A percentile compares a stretch with the other conserved stretches of the same genome.
phyloP scores from a whole-genome alignment of 2,113 vertebrate species.

The Chaenogobius annularis region DNA sequence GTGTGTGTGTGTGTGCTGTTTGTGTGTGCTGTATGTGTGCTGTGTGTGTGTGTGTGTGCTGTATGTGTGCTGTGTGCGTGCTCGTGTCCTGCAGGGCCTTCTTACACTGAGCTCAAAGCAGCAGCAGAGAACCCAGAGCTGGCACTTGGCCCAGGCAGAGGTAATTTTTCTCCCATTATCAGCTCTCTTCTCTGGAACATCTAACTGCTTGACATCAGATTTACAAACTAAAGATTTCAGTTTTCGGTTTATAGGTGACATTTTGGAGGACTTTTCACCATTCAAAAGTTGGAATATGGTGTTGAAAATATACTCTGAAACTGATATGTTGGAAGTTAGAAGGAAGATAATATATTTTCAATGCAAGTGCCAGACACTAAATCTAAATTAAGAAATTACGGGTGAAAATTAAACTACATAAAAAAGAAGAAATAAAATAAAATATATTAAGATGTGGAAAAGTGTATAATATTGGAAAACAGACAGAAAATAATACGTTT shows the following conservation, averaged over 20 bases:
- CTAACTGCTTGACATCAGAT: not conserved
- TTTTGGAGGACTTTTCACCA: not conserved
- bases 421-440: too few relatives aligned
- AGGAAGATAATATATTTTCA: too few relatives aligned
- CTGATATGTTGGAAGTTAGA: too few relatives aligned
- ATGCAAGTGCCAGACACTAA: too few relatives aligned
- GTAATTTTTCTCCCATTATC: constrained; percentile 15
- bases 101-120: constrained; percentile 47
- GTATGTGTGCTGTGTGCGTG: constrained; percentile 3
- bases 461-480: not conserved
- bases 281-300: not conserved
- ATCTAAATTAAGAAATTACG: too few relatives aligned
- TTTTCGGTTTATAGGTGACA: not conserved
- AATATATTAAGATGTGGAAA: not conserved
- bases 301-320: not conserved
- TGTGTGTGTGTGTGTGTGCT: too few relatives aligned
- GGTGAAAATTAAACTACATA: too few relatives aligned
- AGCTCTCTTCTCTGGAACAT: not conserved
- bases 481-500: not conserved
- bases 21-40: constrained; percentile 2
- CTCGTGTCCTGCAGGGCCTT: constrained; percentile 38
- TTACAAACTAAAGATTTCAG: not conserved
- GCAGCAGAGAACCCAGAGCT: constrained; percentile 27
- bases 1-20: too few relatives aligned
- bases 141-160: constrained; percentile 38